Percentiles rank a stretch among this genome's conserved stretches.
These are phyloP conservation scores for Tenrec ecaudatus DNA, from an alignment of 2,113 vertebrate genomes.

Conservation along the genomic window DNA sequence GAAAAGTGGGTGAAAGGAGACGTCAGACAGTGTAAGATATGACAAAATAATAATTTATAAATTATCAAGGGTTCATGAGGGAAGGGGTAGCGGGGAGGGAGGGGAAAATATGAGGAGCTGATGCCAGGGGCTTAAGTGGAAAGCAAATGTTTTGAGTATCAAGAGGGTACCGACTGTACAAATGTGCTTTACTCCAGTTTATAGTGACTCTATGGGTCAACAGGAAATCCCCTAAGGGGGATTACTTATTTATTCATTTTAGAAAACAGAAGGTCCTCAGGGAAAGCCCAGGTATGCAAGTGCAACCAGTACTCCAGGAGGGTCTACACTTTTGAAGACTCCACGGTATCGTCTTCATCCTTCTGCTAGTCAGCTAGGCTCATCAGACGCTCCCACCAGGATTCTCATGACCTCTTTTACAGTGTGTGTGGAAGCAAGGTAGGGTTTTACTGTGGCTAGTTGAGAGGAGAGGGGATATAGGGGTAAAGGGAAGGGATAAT, in stretches of 20 bases:
- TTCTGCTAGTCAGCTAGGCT: neutral
- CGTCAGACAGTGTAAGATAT: too few species aligned
- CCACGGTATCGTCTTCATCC: conserved; percentile 2
- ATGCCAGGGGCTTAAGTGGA: too few species aligned
- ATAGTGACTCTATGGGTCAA: too few species aligned
- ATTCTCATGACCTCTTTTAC: neutral
- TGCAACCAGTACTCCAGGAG: neutral
- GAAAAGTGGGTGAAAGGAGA: too few species aligned
- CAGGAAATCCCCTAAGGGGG: neutral
- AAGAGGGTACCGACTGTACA: too few species aligned
- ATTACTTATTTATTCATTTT: neutral
- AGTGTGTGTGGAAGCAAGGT: neutral
- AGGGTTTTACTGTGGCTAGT: neutral
- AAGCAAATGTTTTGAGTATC: too few species aligned
- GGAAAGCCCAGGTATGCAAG: neutral
- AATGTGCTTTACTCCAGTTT: too few species aligned
- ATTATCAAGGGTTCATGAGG: too few species aligned
- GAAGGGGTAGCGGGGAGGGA: too few species aligned
- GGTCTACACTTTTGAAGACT: neutral
- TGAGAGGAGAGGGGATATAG: too few species aligned
- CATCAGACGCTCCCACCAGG: neutral
- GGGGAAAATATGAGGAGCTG: too few species aligned
- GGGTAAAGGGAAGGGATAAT: neutral
- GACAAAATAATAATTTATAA: too few species aligned
- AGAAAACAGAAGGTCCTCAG: neutral